Evolutionary conservation across 2,888 invertebrate species (phyloP).

Genomic region (Caenorhabditis zanzibari): DNA sequence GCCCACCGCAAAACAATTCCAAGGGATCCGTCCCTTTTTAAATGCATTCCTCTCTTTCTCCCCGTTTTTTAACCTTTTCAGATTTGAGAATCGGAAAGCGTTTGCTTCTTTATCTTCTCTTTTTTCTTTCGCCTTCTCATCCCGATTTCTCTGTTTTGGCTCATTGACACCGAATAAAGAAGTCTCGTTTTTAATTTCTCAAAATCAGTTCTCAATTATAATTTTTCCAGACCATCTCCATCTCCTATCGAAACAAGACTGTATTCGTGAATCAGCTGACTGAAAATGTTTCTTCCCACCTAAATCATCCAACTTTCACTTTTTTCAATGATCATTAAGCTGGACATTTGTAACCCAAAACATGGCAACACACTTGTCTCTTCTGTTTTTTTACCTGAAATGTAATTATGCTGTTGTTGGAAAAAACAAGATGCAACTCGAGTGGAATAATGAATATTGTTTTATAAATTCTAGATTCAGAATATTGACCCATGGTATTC

Average conservation of each 20-base stretch:
- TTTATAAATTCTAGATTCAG: background rate
- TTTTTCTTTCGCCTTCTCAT: background rate
- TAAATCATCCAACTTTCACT: conserved; percentile 4
- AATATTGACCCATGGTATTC: background rate
- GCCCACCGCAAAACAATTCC: conserved; percentile 16
- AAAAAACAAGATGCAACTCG: background rate
- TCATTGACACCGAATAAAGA: background rate
- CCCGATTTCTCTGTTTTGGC: conserved; percentile 1
- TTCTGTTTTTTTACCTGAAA: background rate
- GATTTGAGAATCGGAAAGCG: background rate
- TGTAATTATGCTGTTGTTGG: background rate
- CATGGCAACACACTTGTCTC: background rate
- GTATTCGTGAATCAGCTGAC: conserved; percentile 13
- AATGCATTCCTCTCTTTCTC: conserved; percentile 13
- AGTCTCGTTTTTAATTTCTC: background rate
- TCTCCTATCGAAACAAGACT: background rate
- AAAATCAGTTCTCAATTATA: background rate
- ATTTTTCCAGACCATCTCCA: background rate
- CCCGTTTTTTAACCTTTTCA: background rate
- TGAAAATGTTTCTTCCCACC: background rate
- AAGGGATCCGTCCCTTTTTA: conserved; percentile 6
- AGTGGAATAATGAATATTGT: background rate
- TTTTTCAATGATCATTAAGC: conserved; percentile 6
- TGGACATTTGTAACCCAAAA: background rate
- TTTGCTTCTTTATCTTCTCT: background rate